These are phyloP conservation scores for Tenthredo amoena DNA, from an alignment of 2,888 invertebrate species.

Conservation along the genomic window DNA sequence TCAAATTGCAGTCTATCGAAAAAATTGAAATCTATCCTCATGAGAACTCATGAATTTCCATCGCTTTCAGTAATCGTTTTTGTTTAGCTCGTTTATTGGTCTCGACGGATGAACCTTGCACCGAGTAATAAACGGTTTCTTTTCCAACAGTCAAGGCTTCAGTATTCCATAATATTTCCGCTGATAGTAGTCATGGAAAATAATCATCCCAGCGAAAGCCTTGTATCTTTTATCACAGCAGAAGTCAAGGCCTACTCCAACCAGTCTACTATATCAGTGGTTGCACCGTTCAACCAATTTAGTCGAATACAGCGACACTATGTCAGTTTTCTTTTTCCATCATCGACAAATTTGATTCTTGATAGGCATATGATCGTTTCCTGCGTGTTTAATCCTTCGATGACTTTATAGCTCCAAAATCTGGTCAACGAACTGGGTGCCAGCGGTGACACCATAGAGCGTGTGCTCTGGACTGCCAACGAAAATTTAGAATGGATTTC, in stretches of 20 bases:
- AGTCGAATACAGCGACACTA: neutral
- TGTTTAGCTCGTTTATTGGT: too few species aligned
- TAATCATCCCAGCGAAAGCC: neutral
- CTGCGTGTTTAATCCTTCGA: neutral
- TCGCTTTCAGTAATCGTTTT: too few species aligned
- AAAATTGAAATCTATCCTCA: too few species aligned
- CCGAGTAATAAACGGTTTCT: neutral
- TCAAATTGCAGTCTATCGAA: too few species aligned
- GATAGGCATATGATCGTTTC: neutral
- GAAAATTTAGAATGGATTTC: slow-evolving; percentile 64
- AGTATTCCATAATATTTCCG: neutral
- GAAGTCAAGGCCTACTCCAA: neutral
- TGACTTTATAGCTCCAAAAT: neutral
- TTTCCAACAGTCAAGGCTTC: neutral
- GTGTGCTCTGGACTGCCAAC: slow-evolving; percentile 59
- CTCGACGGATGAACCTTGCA: neutral
- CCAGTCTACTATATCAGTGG: neutral
- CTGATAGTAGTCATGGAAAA: neutral
- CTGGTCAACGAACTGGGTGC: slow-evolving; percentile 55
- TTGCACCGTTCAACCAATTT: neutral
- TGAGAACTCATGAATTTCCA: neutral
- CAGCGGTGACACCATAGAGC: slow-evolving; percentile 56
- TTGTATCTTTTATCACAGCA: neutral
- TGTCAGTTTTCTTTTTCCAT: neutral
- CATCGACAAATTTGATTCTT: slow-evolving; percentile 82